These are phyloP conservation scores for Dryocosmus kuriphilus DNA, from an alignment of 2,888 invertebrate genomes.

Conservation along the genomic window DNA sequence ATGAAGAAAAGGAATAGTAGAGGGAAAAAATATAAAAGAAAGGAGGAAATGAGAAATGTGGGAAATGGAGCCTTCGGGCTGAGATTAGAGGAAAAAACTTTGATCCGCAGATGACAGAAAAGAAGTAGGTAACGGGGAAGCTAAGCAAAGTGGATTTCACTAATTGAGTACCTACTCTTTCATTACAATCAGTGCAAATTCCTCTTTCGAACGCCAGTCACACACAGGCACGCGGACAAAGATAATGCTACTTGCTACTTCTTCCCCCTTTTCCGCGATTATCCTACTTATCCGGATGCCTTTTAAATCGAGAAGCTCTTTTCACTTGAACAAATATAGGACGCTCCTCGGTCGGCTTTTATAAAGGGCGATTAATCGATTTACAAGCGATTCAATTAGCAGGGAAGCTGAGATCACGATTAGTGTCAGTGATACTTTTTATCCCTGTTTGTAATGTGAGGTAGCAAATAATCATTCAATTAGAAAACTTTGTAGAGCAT, in stretches of 20 bases:
- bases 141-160: slow-evolving; percentile 53
- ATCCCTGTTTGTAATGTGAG: not conserved
- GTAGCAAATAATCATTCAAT: not conserved
- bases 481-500: not conserved
- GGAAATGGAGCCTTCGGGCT: slow-evolving; percentile 9
- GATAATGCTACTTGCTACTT: slow-evolving; percentile 36
- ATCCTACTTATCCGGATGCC: slow-evolving; percentile 41
- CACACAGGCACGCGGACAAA: slow-evolving; percentile 34
- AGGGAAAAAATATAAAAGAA: slow-evolving; percentile 40
- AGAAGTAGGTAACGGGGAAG: slow-evolving; percentile 54
- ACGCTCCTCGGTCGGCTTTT: slow-evolving; percentile 14
- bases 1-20: not conserved
- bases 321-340: slow-evolving; percentile 22
- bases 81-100: slow-evolving; percentile 54
- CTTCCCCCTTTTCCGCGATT: slow-evolving; percentile 30
- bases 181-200: slow-evolving; percentile 55
- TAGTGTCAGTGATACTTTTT: not conserved
- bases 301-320: slow-evolving; percentile 35
- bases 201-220: slow-evolving; percentile 32
- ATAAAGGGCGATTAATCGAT: slow-evolving; percentile 35
- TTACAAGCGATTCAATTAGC: slow-evolving; percentile 30
- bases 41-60: slow-evolving; percentile 45
- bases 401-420: not conserved
- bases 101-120: slow-evolving; percentile 52
- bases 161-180: slow-evolving; percentile 58